These are phyloP conservation scores for Pungitius pungitius DNA, from an alignment of 2,113 vertebrate genomes.

Conservation along the genomic window DNA sequence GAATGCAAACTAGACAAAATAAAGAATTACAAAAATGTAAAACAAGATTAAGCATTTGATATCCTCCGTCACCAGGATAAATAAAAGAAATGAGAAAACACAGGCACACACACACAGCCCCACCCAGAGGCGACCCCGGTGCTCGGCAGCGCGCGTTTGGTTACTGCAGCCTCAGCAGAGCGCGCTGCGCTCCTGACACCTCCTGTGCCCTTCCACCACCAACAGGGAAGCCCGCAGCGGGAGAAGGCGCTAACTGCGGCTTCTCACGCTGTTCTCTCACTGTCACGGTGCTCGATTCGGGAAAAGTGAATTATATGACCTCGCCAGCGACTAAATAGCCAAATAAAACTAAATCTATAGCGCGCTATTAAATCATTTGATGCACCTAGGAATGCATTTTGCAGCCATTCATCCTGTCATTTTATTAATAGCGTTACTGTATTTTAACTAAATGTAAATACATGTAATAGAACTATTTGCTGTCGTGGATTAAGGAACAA, in stretches of 20 bases:
- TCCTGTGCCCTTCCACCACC: slow-evolving; percentile 70
- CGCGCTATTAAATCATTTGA: not conserved
- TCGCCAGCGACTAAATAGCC: not conserved
- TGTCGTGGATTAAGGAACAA: not conserved
- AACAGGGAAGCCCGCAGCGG: slow-evolving; percentile 60
- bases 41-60: slow-evolving; percentile 41
- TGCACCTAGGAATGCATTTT: not conserved
- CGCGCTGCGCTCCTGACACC: slow-evolving; percentile 71
- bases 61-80: slow-evolving; percentile 19
- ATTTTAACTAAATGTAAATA: not conserved
- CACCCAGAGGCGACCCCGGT: slow-evolving; percentile 69
- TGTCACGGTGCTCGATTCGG: slow-evolving; percentile 30
- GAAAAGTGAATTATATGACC: slow-evolving; percentile 31
- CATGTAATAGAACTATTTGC: not conserved
- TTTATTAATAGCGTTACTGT: not conserved
- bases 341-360: not conserved
- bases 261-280: slow-evolving; percentile 66
- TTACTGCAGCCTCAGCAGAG: slow-evolving; percentile 72
- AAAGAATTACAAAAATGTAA: slow-evolving; percentile 40
- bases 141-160: slow-evolving; percentile 52
- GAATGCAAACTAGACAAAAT: slow-evolving; percentile 23
- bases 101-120: slow-evolving; percentile 46
- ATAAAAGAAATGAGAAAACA: slow-evolving; percentile 5
- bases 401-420: not conserved
- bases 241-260: slow-evolving; percentile 74